Base-by-base conservation (phyloP, 2,888 invertebrate genomes). In the Opisthograptis luteolata region DNA sequence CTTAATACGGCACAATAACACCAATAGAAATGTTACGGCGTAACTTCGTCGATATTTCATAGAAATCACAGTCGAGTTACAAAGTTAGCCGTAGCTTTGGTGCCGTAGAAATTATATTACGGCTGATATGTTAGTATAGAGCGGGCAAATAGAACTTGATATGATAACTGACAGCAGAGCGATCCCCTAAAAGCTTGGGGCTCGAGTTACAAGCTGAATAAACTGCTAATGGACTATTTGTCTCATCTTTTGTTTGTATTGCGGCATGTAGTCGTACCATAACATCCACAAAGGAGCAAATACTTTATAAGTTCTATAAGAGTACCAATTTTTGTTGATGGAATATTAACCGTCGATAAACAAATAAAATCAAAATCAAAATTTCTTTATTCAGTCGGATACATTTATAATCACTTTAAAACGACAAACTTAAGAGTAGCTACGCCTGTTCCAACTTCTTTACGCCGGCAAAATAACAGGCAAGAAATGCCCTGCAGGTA, bases 1-100 rank as follows among this genome's bases (percentile, higher is more conserved):
- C 35, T 52, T 46, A 57, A 57, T 48, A 52, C 42, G 37, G 42
- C 49, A 48, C 59, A 56, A 59, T 57, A 47, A 45, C 44, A 51
- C 27, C 52, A 36, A 61, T 51, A 54, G 55, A 56, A 60, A 54
- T 41, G 58, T 53, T 37, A 52, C 30, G 17, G 31, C 51, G 17
- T 3, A 60, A 61, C 56, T 57, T 43, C 20, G 25, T 24, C 45
- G 45, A 55, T 60, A 62, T 55, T 60, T 57, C 56, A 60, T 47
- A 48, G 35, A 53, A 58, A 54, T 55, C 55, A 51, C 32, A 24
- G 20, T 19, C 13, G 8, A 45, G 44, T 57, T 50, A 28, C 36
- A 36, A 53, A 58, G 41, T 55, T 52, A 3, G 24, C 3, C 15
- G 19, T 49, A 49, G 45, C 40, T 50, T 46, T 43, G 44, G 35